Percentiles rank a stretch among this genome's conserved stretches.
Evolutionary conservation across 2,888 invertebrate genomes (phyloP).

Genomic region (Microctonus brassicae): DNA sequence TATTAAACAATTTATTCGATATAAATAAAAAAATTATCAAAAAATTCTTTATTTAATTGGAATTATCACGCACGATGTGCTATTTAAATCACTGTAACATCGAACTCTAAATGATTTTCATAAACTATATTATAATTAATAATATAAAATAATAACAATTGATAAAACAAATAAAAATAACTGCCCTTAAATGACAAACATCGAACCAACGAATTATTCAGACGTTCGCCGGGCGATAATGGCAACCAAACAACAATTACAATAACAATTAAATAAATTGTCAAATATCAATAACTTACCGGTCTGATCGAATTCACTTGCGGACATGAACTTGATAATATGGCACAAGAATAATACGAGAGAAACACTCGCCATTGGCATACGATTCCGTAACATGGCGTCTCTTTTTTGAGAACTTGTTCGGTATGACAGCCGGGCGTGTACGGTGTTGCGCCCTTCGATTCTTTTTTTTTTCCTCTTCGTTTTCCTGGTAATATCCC

Average conservation of each 20-base stretch:
- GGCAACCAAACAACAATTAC: conserved; percentile 28
- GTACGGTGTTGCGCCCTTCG: conserved; percentile 48
- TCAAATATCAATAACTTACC: conserved; percentile 46
- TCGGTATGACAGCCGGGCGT: conserved; percentile 59
- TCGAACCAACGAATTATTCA: conserved; percentile 22
- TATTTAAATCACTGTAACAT: conserved; percentile 10
- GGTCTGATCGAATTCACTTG: conserved; percentile 50
- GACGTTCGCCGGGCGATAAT: conserved; percentile 14
- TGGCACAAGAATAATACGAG: conserved; percentile 52
- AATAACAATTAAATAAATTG: background rate
- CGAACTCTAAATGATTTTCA: conserved; percentile 3
- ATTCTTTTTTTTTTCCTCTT: conserved; percentile 17
- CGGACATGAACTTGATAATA: conserved; percentile 48
- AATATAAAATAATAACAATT: background rate
- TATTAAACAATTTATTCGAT: background rate
- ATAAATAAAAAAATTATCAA: background rate
- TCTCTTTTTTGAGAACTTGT: conserved; percentile 40
- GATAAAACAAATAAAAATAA: background rate
- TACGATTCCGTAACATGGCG: conserved; percentile 66
- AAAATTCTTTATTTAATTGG: background rate
- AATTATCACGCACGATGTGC: conserved; percentile 26
- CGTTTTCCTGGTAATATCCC: conserved; percentile 1
- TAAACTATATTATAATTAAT: conserved; percentile 11
- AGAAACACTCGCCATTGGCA: conserved; percentile 59
- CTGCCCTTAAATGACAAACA: conserved; percentile 20